These are phyloP conservation scores for Pseudomyrmex flavicornis DNA, from an alignment of 1,140 invertebrate genomes.

Conservation along the genomic window DNA sequence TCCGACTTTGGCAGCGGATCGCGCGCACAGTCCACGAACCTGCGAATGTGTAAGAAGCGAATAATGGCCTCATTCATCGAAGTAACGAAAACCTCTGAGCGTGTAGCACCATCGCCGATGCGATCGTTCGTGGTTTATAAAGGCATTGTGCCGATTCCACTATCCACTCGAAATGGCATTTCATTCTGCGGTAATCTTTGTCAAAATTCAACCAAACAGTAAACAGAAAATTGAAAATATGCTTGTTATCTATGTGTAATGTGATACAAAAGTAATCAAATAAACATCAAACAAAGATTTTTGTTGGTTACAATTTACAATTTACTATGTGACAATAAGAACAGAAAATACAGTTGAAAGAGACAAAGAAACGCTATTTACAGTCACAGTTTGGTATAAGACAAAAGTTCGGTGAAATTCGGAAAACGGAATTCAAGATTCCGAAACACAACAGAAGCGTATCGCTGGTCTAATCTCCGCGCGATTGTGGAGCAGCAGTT, in stretches of 20 bases:
- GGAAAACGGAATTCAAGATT: constrained; percentile 36
- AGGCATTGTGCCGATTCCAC: constrained; percentile 71
- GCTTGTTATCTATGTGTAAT: constrained; percentile 2
- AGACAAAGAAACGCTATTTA: not conserved
- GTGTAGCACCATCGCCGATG: constrained; percentile 57
- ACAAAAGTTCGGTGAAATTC: not conserved
- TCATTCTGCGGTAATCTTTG: constrained; percentile 64
- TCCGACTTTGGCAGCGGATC: constrained; percentile 72
- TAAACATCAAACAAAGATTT: not conserved
- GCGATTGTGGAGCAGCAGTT: constrained; percentile 22
- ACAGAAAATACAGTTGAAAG: not conserved
- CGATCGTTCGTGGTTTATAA: constrained; percentile 56
- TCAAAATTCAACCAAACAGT: not conserved
- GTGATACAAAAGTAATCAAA: not conserved
- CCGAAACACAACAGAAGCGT: not conserved
- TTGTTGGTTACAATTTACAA: not conserved
- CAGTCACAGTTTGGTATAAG: not conserved
- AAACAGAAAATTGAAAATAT: not conserved
- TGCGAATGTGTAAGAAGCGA: constrained; percentile 72
- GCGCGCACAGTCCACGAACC: constrained; percentile 56
- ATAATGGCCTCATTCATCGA: constrained; percentile 77
- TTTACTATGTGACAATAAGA: not conserved
- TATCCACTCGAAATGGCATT: constrained; percentile 68
- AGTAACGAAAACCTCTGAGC: constrained; percentile 71
- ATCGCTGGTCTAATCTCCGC: constrained; percentile 35